Percentiles rank a stretch among this genome's conserved stretches.
These are phyloP conservation scores for Chlorops oryzae DNA, from an alignment of 1,140 invertebrate genomes.

Conservation along the genomic window DNA sequence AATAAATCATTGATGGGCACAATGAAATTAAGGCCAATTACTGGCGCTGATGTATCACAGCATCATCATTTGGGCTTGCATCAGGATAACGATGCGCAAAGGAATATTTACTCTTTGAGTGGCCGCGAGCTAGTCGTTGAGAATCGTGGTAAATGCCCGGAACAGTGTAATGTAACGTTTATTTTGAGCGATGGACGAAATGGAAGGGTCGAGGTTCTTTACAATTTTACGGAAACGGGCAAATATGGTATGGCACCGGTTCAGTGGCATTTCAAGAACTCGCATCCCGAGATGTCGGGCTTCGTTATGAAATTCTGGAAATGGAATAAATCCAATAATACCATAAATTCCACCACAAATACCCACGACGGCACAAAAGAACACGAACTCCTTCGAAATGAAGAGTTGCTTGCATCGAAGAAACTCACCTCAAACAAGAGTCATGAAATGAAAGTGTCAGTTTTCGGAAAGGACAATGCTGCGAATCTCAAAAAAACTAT, in stretches of 20 bases:
- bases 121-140: conserved; percentile 56
- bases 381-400: no score
- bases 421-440: no score
- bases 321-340: conserved; percentile 52
- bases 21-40: conserved; percentile 20
- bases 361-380: no score
- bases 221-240: conserved; percentile 54
- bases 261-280: conserved; percentile 54
- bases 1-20: conserved; percentile 39
- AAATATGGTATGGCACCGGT: conserved; percentile 63
- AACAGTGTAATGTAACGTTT: conserved; percentile 56
- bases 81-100: conserved; percentile 52
- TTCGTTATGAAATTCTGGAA: conserved; percentile 77
- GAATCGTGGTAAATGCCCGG: conserved; percentile 61
- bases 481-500: conserved; percentile 20
- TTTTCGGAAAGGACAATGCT: conserved; percentile 31
- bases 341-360: no score
- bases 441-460: no score
- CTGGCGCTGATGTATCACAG: conserved; percentile 33
- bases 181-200: conserved; percentile 55
- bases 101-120: conserved; percentile 52
- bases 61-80: conserved; percentile 50
- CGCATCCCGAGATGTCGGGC: conserved; percentile 57
- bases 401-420: no score
- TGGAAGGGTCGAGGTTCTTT: conserved; percentile 51